Base-by-base conservation (phyloP, 2,113 vertebrate genomes). In the Corythornis cristatus region DNA sequence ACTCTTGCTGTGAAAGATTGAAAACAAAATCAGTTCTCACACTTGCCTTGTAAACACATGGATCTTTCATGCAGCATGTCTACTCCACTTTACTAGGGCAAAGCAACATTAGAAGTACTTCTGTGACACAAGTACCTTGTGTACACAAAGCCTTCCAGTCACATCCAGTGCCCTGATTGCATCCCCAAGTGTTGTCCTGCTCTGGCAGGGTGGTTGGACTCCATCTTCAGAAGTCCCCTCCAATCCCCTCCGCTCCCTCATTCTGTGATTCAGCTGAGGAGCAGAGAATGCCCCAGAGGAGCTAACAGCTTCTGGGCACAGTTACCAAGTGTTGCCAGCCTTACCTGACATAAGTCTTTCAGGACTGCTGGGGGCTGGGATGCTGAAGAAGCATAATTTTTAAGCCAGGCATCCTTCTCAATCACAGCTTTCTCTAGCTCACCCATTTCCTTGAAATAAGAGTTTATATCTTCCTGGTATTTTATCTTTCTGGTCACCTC, bases 281-380 rank as follows among this genome's bases (percentile, higher is more conserved):
- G 37, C 37, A 37, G 10, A 37, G 37, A 37, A 37, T 37, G 37
- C 37, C 37, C 37, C 37, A 37, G 37, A 37, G 37, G 37, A 37
- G 37, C 37, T 48, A 62, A 67, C 19, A 90, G 29, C 26, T 64
- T 79, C 42, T 17, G 43, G 57, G 11, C 26, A 71, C 84, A 40
- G 28, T 62, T 6, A 45, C 28, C n/a, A 43, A 6, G 26, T 40
- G 80, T 33, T 56, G 25, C 31, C 70, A 90, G 43, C 40, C 96
- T 97, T 94, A 99, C 99, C 98, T 98, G 98, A 94, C 98, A 99
- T 33, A 98, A 96, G 13, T 98, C 97, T 18, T 97, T 97, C 77
- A 98, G 68, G 37, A 78, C 74, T 33, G 83, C 90, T 43, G 98
- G 94, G 9, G 95, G 70, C 43, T 95, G 92, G 23, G 94, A 90